These are phyloP conservation scores for Heliopora coerulea DNA, from an alignment of 92 coral and sea anemone genomes.

Conservation along the genomic window DNA sequence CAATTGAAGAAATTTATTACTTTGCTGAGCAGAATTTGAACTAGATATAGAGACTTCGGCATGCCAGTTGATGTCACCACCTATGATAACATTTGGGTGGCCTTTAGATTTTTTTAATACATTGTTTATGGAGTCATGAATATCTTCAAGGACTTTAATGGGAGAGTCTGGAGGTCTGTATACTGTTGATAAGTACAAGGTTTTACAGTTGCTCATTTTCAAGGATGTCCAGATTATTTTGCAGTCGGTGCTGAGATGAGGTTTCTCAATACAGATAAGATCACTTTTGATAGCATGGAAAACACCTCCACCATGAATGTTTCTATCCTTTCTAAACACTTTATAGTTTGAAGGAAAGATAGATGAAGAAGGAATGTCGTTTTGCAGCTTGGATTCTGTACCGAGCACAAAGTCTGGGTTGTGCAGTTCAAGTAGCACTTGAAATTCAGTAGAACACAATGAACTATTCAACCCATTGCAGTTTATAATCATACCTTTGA, in stretches of 20 bases:
- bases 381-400: slow-evolving; percentile 44
- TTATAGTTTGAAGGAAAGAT: slow-evolving; percentile 40
- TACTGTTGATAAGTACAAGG: slow-evolving; percentile 30
- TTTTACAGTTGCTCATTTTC: slow-evolving; percentile 38
- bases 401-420: slow-evolving; percentile 48
- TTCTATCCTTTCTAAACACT: slow-evolving; percentile 34
- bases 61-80: slow-evolving; percentile 56
- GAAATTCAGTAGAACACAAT: slow-evolving; percentile 30
- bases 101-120: slow-evolving; percentile 19
- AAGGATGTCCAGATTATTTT: slow-evolving; percentile 53
- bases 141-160: slow-evolving; percentile 36
- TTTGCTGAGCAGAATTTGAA: slow-evolving; percentile 45
- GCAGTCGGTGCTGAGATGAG: slow-evolving; percentile 38
- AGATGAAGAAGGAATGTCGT: slow-evolving; percentile 41
- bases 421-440: slow-evolving; percentile 43
- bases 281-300: slow-evolving; percentile 37
- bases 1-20: slow-evolving; percentile 36
- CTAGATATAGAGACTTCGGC: too few relatives aligned
- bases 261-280: neutral
- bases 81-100: slow-evolving; percentile 52
- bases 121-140: slow-evolving; percentile 43
- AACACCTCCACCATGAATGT: slow-evolving; percentile 44
- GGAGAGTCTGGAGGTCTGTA: slow-evolving; percentile 57
- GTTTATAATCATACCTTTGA: slow-evolving; percentile 51
- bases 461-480: slow-evolving; percentile 51